Evolutionary conservation across 2,797 vertebrate genomes (phyloP), one percentile per base, ranked within the genome.

Genomic region (Podarcis lilfordi): DNA sequence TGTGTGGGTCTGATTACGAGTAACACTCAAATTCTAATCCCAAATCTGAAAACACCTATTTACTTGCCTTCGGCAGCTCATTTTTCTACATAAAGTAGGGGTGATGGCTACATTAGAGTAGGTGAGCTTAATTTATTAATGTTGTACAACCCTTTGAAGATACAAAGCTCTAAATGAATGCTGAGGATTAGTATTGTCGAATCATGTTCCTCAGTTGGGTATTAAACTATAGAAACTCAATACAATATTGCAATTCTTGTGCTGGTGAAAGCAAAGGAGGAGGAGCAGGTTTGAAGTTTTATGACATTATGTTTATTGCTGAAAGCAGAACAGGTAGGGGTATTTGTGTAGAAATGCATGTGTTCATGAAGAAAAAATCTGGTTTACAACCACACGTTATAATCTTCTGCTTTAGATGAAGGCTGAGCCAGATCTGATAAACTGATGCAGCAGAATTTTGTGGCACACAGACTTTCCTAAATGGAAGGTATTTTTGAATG

Each of bases 51-150:
- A 50, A 75, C 35, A 35, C 35, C 45, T 55, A 29, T 81, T 35
- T 32, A 37, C 64, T 21, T 80, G 74, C 27, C 89, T 87, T 61
- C 61, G 76, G 50, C n/a, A 88, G 17, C 50, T 78, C 61, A 1
- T 86, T 74, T 84, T 74, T 3, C 76, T 76, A 21, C 9, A 81
- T 83, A 37, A 78, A 17, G 6, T 50, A 55, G 75, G 82, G 86
- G 77, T n/a, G 76, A 81, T 72, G 6, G 59, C 59, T 66, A 64
- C 80, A 76, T 32, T 59, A 0, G 35, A 89, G 78, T 85, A 87
- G 8, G 35, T 45, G 68, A 91, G 43, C 61, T 82, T 89, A 75
- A 92, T 82, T 93, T 90, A 91, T 81, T 64, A 64, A 91, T 74
- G 5, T 11, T 45, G 76, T 59, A 35, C 0, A 0, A 86, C 76